Evolutionary conservation across 2,113 vertebrate species (phyloP).

Genomic region (Emberiza fucata): DNA sequence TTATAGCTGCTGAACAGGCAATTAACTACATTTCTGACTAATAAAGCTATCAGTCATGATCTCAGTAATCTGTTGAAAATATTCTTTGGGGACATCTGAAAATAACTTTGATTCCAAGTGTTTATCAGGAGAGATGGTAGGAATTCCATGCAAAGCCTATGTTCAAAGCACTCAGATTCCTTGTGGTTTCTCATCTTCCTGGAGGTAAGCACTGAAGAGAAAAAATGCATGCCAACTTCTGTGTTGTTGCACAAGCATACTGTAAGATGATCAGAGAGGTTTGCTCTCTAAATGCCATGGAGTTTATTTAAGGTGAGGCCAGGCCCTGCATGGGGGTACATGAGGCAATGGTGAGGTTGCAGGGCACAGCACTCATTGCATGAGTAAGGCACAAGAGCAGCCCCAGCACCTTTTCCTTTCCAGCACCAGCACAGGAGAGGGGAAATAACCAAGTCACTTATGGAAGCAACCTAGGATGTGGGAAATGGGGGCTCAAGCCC

Average conservation of each 20-base stretch:
- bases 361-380: background rate
- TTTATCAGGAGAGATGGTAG: background rate
- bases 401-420: background rate
- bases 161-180: background rate
- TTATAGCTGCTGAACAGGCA: background rate
- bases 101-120: constrained; percentile 20
- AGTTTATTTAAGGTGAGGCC: constrained; percentile 29
- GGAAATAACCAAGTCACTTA: background rate
- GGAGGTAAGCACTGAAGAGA: constrained; percentile 15
- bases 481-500: background rate
- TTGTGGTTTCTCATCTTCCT: constrained; percentile 43
- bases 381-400: background rate
- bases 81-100: constrained; percentile 15
- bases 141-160: background rate
- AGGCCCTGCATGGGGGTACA: background rate
- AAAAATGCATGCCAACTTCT: background rate
- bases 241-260: background rate
- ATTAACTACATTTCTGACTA: background rate
- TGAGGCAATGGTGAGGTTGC: background rate
- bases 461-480: background rate
- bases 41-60: background rate
- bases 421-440: background rate
- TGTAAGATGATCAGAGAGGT: background rate
- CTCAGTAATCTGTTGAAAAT: background rate
- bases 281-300: background rate